Conservation (phyloP, 2,797 vertebrate species). For the Pelodytes ibericus region DNA sequence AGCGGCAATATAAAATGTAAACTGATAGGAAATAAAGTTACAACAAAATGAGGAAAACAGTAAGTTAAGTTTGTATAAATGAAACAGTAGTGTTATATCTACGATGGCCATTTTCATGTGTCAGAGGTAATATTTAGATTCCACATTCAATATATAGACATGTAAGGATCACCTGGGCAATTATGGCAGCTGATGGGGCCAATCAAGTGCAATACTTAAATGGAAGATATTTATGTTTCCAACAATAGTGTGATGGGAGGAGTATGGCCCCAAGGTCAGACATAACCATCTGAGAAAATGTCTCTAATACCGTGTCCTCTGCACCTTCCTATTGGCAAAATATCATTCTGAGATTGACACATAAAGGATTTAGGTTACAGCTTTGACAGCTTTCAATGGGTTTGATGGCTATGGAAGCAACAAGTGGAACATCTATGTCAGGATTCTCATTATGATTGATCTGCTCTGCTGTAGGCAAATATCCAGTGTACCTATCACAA, state of each 20-base stretch:
- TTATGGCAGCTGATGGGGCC: slow-evolving; percentile 7
- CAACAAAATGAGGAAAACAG: too few relatives aligned
- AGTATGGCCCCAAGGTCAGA: slow-evolving; percentile 23
- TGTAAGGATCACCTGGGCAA: background rate
- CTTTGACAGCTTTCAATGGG: slow-evolving; percentile 28
- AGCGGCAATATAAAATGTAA: too few relatives aligned
- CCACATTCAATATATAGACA: background rate
- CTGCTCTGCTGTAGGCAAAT: slow-evolving; percentile 23
- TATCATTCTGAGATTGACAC: slow-evolving; percentile 29
- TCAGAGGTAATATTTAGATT: background rate
- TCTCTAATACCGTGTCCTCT: slow-evolving; percentile 34
- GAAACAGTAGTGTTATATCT: too few relatives aligned
- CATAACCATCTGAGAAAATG: slow-evolving; percentile 39
- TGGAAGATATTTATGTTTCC: background rate
- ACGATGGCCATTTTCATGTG: background rate
- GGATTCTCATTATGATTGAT: too few relatives aligned
- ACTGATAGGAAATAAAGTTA: too few relatives aligned
- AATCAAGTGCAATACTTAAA: background rate
- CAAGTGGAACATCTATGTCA: background rate
- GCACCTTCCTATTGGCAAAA: slow-evolving; percentile 44
- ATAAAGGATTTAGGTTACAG: slow-evolving; percentile 30
- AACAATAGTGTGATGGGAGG: background rate
- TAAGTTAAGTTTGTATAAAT: too few relatives aligned
- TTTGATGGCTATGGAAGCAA: slow-evolving; percentile 7
- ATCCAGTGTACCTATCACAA: too few relatives aligned